Evolutionary conservation across 2,797 vertebrate species (phyloP).

Genomic region (Hypotaenidia okinawae): DNA sequence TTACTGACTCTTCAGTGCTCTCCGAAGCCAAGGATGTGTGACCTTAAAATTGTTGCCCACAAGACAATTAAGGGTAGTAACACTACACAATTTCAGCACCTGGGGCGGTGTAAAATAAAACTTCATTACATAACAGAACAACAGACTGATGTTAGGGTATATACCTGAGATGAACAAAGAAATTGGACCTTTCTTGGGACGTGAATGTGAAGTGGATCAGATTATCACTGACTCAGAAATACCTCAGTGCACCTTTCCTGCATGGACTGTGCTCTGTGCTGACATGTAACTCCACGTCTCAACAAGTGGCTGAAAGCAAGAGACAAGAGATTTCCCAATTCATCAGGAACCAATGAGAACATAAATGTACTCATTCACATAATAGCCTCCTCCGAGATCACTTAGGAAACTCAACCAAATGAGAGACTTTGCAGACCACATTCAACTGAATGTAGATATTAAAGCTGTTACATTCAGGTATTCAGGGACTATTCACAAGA

Average conservation of each 20-base stretch:
- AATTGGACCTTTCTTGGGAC: not conserved
- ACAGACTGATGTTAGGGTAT: not conserved
- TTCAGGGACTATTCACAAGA: not conserved
- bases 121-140: not conserved
- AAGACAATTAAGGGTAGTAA: not conserved
- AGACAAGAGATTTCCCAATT: not conserved
- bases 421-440: not conserved
- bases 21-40: not conserved
- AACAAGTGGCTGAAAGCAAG: not conserved
- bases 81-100: not conserved
- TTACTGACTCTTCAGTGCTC: not conserved
- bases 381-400: not conserved
- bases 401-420: slow-evolving; percentile 29
- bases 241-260: not conserved
- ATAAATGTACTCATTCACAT: not conserved
- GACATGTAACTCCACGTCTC: accelerated
- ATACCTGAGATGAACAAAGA: not conserved
- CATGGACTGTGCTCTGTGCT: not conserved
- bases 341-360: not conserved
- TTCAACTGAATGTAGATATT: not conserved
- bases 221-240: not conserved
- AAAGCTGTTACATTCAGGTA: not conserved
- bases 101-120: not conserved
- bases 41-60: not conserved
- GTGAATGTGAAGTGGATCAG: not conserved